These are phyloP conservation scores for Ceratina calcarata DNA, from an alignment of 1,140 invertebrate genomes.

Conservation along the genomic window DNA sequence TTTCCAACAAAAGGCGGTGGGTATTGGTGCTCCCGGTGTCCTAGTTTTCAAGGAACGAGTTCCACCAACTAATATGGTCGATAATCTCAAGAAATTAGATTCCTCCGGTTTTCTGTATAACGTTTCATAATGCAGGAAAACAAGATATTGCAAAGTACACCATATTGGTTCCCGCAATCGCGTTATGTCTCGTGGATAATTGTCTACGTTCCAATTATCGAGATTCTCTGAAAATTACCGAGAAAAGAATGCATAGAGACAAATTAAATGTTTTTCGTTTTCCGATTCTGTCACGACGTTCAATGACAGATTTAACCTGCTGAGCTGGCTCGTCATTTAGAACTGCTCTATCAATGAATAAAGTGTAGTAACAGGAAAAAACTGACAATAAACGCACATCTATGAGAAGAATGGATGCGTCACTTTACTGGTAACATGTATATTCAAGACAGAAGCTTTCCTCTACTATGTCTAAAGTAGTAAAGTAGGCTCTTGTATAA, in stretches of 20 bases:
- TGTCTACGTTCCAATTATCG: conserved; percentile 6
- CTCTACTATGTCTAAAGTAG: too few relatives aligned
- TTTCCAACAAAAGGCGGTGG: neutral
- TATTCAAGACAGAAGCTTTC: too few relatives aligned
- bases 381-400: neutral
- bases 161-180: conserved; percentile 19
- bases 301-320: conserved; percentile 5
- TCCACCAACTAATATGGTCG: neutral
- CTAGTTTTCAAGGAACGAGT: conserved; percentile 10
- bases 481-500: too few relatives aligned
- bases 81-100: conserved; percentile 16
- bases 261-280: conserved; percentile 17
- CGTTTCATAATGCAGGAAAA: conserved; percentile 18
- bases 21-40: conserved; percentile 2
- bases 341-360: neutral
- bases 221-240: conserved; percentile 25
- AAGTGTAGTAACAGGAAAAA: neutral
- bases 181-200: conserved; percentile 31
- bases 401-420: too few relatives aligned
- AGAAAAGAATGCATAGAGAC: neutral
- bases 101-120: neutral
- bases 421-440: too few relatives aligned
- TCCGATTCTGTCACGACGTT: conserved; percentile 16
- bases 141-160: conserved; percentile 23
- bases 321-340: neutral